Percentiles rank a stretch among this genome's conserved stretches.
Conservation (phyloP, 2,113 vertebrate species). For the Eonycteris spelaea region DNA sequence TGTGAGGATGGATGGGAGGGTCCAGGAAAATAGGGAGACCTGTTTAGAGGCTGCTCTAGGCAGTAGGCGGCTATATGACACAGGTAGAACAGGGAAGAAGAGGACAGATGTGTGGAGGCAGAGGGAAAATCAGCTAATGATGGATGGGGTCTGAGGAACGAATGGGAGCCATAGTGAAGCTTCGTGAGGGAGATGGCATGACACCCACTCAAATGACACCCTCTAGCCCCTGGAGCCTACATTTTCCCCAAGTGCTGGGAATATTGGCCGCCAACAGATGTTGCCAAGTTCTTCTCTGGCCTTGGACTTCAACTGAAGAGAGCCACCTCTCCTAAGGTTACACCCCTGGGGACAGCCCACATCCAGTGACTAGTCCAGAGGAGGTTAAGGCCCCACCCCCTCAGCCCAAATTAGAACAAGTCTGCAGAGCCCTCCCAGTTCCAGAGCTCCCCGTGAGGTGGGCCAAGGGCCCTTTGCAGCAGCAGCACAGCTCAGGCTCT, state of each 20-base stretch:
- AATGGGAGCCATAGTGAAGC: not conserved
- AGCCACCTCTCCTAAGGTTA: not conserved
- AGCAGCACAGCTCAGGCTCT: not conserved
- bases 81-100: not conserved
- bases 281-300: not conserved
- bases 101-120: rapidly evolving
- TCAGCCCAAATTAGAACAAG: not conserved
- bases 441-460: not conserved
- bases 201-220: not conserved
- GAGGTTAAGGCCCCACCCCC: not conserved
- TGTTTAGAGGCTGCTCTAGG: not conserved
- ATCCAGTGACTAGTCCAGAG: not conserved
- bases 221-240: not conserved
- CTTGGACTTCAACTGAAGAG: not conserved
- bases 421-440: not conserved
- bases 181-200: not conserved
- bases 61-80: not conserved
- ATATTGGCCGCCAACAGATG: not conserved
- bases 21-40: not conserved
- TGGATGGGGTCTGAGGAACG: not conserved
- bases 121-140: not conserved
- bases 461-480: not conserved
- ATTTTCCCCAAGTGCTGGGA: not conserved
- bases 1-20: not conserved
- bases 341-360: not conserved